These are phyloP conservation scores for Tipula confusa DNA, from an alignment of 2,888 invertebrate genomes.

Conservation along the genomic window DNA sequence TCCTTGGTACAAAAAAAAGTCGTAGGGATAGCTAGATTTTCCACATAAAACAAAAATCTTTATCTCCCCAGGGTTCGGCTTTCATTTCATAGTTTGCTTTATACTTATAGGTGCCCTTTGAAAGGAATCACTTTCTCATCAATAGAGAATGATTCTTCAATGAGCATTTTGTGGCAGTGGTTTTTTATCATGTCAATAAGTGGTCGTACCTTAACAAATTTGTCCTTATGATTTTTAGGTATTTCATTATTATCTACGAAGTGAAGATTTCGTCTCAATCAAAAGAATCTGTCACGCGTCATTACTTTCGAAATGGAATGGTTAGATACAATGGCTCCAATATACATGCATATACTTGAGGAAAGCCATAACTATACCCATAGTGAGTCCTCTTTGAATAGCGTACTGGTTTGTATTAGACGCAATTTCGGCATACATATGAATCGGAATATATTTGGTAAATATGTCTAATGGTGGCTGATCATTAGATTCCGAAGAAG, in stretches of 20 bases:
- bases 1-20: background rate
- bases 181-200: background rate
- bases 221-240: too few species aligned
- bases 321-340: background rate
- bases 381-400: background rate
- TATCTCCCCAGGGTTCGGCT: background rate
- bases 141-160: background rate
- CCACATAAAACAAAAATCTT: background rate
- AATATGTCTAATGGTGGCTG: too few species aligned
- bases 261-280: background rate
- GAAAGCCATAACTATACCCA: background rate
- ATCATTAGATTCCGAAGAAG: too few species aligned
- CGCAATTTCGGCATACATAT: too few species aligned
- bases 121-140: background rate
- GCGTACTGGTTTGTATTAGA: background rate
- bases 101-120: background rate
- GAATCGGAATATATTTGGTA: too few species aligned
- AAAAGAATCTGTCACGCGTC: background rate
- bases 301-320: background rate
- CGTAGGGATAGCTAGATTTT: background rate
- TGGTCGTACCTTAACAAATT: too few species aligned
- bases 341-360: background rate
- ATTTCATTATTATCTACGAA: background rate
- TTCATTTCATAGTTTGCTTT: background rate
- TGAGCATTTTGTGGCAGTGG: background rate